Conservation (phyloP, 1,140 invertebrate species). For the Trichogramma pretiosum region DNA sequence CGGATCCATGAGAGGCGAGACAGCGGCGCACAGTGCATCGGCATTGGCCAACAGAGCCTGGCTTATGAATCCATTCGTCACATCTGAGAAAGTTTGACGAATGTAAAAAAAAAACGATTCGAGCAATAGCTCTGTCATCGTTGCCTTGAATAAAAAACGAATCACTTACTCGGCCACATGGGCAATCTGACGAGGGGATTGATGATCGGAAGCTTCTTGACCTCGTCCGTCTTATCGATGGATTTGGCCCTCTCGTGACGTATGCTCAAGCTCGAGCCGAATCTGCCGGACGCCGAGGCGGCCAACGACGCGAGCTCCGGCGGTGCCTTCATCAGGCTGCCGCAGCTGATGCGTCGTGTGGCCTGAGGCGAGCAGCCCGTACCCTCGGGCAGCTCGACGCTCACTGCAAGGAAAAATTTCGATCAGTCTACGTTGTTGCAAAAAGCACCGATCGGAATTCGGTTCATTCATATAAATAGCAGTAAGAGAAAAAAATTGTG, state of each 20-base stretch:
- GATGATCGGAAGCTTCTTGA: slow-evolving; percentile 76
- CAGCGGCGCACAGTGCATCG: slow-evolving; percentile 90
- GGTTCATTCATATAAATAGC: too few relatives aligned
- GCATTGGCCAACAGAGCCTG: slow-evolving; percentile 90
- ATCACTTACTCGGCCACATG: slow-evolving; percentile 66
- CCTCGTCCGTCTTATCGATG: slow-evolving; percentile 47
- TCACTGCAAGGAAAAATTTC: slow-evolving; percentile 25
- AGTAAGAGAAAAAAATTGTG: too few relatives aligned
- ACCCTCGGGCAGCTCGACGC: slow-evolving; percentile 36
- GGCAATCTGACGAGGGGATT: slow-evolving; percentile 79
- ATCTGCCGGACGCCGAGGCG: slow-evolving; percentile 48
- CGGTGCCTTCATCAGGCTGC: slow-evolving; percentile 62
- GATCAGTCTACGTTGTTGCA: not conserved
- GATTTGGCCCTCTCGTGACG: slow-evolving; percentile 41
- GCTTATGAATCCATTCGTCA: slow-evolving; percentile 66
- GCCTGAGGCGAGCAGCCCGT: slow-evolving; percentile 59
- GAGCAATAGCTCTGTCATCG: too few relatives aligned
- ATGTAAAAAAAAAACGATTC: slow-evolving; percentile 21
- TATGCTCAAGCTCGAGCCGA: slow-evolving; percentile 36
- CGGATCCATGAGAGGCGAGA: slow-evolving; percentile 84
- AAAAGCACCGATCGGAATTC: too few relatives aligned
- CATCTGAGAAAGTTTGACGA: slow-evolving; percentile 40
- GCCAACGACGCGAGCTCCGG: slow-evolving; percentile 48
- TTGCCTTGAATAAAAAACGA: slow-evolving; percentile 1
- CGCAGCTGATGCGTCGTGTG: slow-evolving; percentile 67